Conservation (phyloP, 2,113 vertebrate species). For the Phocoena sinus region DNA sequence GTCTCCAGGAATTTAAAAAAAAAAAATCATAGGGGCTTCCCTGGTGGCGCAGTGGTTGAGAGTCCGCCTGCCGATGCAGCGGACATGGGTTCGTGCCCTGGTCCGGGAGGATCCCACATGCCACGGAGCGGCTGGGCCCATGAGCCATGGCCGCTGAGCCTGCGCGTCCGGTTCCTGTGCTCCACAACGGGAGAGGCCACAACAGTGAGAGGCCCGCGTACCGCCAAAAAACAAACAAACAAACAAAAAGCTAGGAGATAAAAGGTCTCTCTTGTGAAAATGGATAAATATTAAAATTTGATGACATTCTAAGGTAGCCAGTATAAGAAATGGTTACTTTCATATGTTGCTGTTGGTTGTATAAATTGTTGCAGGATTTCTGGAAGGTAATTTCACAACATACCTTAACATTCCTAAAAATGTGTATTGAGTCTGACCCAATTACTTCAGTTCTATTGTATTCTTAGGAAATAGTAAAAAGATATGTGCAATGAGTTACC, state of each 20-base stretch:
- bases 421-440: neutral
- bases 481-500: neutral
- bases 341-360: neutral
- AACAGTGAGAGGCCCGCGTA: no score
- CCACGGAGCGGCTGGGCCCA: no score
- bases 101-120: no score
- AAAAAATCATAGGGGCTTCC: neutral
- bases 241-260: neutral
- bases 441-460: neutral
- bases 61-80: no score
- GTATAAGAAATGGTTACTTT: neutral
- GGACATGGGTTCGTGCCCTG: no score
- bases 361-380: neutral
- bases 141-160: no score
- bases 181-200: no score
- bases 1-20: neutral
- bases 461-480: neutral
- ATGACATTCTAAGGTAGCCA: neutral
- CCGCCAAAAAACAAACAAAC: neutral
- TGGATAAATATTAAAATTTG: neutral
- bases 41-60: no score
- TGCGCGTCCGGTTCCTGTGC: no score
- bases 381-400: neutral
- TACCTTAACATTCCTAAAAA: neutral
- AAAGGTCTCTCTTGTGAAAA: neutral